Evolutionary conservation across 92 coral and sea anemone species (phyloP).

Genomic region (Parazoanthus atlanticus): DNA sequence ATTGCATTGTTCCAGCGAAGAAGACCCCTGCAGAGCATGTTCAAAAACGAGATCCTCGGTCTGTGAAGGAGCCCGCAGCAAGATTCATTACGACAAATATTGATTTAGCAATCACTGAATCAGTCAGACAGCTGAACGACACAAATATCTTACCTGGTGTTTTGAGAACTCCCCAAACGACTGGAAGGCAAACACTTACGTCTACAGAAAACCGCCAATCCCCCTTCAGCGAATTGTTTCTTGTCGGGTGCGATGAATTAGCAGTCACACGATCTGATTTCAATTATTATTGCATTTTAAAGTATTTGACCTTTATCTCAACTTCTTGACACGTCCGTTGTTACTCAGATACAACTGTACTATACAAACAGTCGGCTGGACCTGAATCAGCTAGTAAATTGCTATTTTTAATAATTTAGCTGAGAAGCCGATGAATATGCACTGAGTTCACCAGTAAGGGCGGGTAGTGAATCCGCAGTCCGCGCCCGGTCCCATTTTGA

Average conservation of each 20-base stretch:
- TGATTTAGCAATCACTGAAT: slow-evolving; percentile 17
- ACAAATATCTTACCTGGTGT: slow-evolving; percentile 16
- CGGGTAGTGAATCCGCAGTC: background rate
- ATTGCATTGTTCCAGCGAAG: background rate
- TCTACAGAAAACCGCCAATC: background rate
- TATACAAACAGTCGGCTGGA: background rate
- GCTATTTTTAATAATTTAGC: background rate
- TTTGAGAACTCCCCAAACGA: background rate
- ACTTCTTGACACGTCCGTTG: slow-evolving; percentile 13
- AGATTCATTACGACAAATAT: slow-evolving; percentile 14
- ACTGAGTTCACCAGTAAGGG: background rate
- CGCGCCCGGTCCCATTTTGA: too few species aligned
- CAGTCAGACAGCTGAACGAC: background rate
- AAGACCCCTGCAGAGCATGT: slow-evolving; percentile 30
- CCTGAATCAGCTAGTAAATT: background rate
- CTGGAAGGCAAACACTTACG: background rate
- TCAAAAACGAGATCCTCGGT: background rate
- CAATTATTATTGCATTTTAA: slow-evolving; percentile 30
- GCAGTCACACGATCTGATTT: slow-evolving; percentile 14
- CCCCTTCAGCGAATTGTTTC: slow-evolving; percentile 21
- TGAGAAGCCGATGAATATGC: background rate
- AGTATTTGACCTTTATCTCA: slow-evolving; percentile 33
- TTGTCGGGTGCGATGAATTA: background rate
- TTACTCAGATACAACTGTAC: background rate
- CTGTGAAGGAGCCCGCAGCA: background rate